phyloP scores from a whole-genome alignment of 2,113 vertebrate species.

The Cyphomyrus plagiostoma region DNA sequence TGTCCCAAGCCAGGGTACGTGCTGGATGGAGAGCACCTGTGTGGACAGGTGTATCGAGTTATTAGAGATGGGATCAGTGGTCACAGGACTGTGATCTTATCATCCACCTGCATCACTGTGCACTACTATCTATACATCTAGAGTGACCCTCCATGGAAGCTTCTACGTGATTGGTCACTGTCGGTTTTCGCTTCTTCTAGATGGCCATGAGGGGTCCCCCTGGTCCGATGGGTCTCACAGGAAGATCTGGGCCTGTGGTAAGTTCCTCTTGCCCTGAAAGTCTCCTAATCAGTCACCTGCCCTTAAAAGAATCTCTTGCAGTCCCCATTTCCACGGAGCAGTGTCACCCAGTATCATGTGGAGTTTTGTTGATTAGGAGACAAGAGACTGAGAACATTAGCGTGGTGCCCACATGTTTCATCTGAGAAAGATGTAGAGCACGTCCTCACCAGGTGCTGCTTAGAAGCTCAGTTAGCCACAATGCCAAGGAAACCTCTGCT shows the following conservation, averaged over 20 bases:
- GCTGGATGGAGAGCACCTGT: constrained; percentile 8
- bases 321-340: neutral
- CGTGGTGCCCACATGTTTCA: neutral
- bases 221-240: constrained; percentile 95
- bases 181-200: constrained; percentile 53
- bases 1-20: constrained; percentile 93
- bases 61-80: constrained; percentile 53
- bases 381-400: neutral
- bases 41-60: constrained; percentile 47
- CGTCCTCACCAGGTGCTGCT: neutral
- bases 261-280: constrained; percentile 42
- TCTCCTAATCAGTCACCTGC: neutral
- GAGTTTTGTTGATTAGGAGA: neutral
- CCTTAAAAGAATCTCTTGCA: neutral
- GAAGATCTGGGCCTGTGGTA: constrained; percentile 96
- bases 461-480: neutral
- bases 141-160: neutral
- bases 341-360: neutral
- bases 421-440: neutral
- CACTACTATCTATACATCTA: neutral
- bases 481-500: neutral
- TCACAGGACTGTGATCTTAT: neutral
- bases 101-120: neutral
- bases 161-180: neutral
- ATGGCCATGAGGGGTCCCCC: constrained; percentile 90